Evolutionary conservation across 1,140 invertebrate genomes (phyloP), one percentile per base, ranked within the genome.

Genomic region (Drosophila burlai): DNA sequence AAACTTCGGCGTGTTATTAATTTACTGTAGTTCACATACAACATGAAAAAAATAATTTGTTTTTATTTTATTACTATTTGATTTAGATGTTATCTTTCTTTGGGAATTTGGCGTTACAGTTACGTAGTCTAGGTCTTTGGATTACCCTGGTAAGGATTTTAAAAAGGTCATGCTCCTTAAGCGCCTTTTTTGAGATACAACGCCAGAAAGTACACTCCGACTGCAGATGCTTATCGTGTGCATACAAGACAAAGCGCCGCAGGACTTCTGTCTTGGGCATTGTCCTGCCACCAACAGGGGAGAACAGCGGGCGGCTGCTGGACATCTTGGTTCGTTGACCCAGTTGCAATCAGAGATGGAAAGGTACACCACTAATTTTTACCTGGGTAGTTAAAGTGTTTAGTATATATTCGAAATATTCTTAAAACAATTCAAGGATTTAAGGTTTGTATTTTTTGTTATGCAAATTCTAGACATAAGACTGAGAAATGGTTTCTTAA

Each of bases 171-270:
- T 54, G 62, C 46, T 72, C 29, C 55, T 75, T 55, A 58, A 54
- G 67, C 58, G 58, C 67, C 50, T 50, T 72, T 73, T 36, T 50
- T 49, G 46, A 47, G 60, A 21, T 31, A 10, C 3, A 69, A 45
- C 60, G 61, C 29, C 36, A 8, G 42, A 34, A 18, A 40, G 24
- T 24, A 67, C 58, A 9, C 11, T 49, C 58, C 67, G 49, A 24
- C 59, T 72, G 72, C 68, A 75, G 73, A 76, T 76, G 73, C 73
- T 64, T 76, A 50, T 72, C 67, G 40, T 18, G 42, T 38, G 45
- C 13, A 29, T 31, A 66, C 26, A 46, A 29, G 36, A 74, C 69
- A 74, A 58, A 58, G 21, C 73, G 50, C 69, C 45, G 43, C 69
- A 64, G 73, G 73, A 74, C 50, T 63, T 36, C 43, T 64, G 69